These are phyloP conservation scores for Callyntrura guangdongensis DNA, from an alignment of 2,888 invertebrate species.

Conservation along the genomic window DNA sequence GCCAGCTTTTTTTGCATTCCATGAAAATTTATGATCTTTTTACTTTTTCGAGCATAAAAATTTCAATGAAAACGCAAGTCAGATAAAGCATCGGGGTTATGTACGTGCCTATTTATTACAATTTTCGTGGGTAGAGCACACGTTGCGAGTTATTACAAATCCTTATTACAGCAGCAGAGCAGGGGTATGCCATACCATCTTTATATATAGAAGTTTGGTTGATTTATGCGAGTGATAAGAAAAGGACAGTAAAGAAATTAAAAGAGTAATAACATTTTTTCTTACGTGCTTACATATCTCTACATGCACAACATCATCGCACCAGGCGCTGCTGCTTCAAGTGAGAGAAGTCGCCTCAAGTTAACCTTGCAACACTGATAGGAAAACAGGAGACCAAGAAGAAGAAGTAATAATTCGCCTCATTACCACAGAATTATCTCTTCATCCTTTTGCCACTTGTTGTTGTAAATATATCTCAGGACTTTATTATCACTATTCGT, in stretches of 20 bases:
- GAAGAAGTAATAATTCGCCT: slow-evolving; percentile 74
- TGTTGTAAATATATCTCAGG: slow-evolving; percentile 62
- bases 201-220: slow-evolving; percentile 58
- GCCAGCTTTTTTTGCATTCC: slow-evolving; percentile 53
- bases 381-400: slow-evolving; percentile 55
- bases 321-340: slow-evolving; percentile 44
- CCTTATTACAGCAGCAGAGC: not conserved
- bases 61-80: slow-evolving; percentile 21
- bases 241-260: slow-evolving; percentile 69
- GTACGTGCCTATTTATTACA: slow-evolving; percentile 13
- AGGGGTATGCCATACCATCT: slow-evolving; percentile 18
- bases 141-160: slow-evolving; percentile 22
- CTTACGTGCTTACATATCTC: slow-evolving; percentile 62
- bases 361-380: slow-evolving; percentile 76
- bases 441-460: slow-evolving; percentile 76
- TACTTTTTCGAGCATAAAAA: slow-evolving; percentile 62
- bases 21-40: slow-evolving; percentile 71
- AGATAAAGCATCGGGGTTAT: not conserved
- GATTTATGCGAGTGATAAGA: slow-evolving; percentile 72
- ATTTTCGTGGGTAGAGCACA: slow-evolving; percentile 42
- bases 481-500: slow-evolving; percentile 64
- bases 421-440: slow-evolving; percentile 75
- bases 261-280: slow-evolving; percentile 71
- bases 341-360: slow-evolving; percentile 73
- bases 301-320: slow-evolving; percentile 27